Evolutionary conservation across 2,113 vertebrate species (phyloP), one percentile per base, ranked within the genome.

Genomic region (Mobula birostris): DNA sequence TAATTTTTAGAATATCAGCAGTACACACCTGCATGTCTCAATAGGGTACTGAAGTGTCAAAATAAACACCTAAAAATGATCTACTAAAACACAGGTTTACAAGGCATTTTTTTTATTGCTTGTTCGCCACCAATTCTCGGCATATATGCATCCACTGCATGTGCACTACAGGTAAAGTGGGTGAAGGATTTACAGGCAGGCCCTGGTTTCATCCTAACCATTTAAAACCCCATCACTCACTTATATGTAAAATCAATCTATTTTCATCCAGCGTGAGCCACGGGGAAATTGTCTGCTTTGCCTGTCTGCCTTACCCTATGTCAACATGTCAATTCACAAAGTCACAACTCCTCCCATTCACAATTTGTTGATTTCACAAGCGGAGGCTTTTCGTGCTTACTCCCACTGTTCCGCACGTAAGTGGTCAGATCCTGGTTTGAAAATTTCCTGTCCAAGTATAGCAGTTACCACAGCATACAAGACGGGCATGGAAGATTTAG

Each of bases 1-100:
- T 93, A 74, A 74, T 93, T 72, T 93, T 93, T 48, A 93, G 91
- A 72, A 74, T 76, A 93, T 93, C 36, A 93, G 66, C 91, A 90
- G 85, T 68, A 74, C 91, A 93, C 91, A 93, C 68, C 91, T 93
- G 91, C 91, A 93, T 56, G 40, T 93, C 70, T 93, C 91, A 93
- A 93, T 40, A 56, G 68, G 68, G 91, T 74, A 93, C 68, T 74
- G 70, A 93, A 56, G 91, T 72, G 70, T 93, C 91, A 74, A 93
- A 90, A 93, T 74, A 93, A 93, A 74, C 36, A 93, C 70, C 91
- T 93, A 74, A 74, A 93, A 74, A 72, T 93, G 91, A 93, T 74
- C 91, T 76, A 72, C 36, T 40, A 93, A 93, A 93, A 93, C 68
- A 40, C 5, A 76, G 68, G 68, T 93, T 93, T 56, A 93, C 91